phyloP scores from a whole-genome alignment of 2,888 invertebrate genomes.

The Eucera pruinosa region DNA sequence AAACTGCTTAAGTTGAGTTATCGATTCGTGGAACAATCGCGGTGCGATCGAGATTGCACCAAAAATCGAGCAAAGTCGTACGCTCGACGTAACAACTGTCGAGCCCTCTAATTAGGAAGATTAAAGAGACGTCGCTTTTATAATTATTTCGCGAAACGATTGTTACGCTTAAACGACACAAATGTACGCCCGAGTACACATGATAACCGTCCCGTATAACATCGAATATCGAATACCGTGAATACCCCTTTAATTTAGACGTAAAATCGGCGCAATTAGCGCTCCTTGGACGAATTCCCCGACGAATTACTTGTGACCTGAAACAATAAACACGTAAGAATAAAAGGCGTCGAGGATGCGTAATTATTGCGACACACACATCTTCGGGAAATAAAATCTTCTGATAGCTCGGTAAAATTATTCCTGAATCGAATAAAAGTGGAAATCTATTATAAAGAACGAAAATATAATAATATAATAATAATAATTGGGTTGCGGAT shows the following conservation, averaged over 20 bases:
- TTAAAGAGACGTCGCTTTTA: constrained; percentile 13
- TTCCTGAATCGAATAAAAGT: no score
- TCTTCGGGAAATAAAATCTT: no score
- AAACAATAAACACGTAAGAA: constrained; percentile 42
- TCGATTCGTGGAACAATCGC: not conserved
- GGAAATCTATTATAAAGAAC: no score
- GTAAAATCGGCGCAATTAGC: no score
- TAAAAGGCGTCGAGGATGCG: not conserved
- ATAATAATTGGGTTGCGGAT: no score
- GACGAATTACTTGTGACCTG: constrained; percentile 46
- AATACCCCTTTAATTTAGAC: constrained; percentile 30
- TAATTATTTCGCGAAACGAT: constrained; percentile 21
- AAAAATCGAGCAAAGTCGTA: constrained; percentile 15
- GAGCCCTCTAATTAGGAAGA: constrained; percentile 28
- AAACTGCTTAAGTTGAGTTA: not conserved
- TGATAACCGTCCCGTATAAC: constrained; percentile 29
- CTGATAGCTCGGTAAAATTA: no score
- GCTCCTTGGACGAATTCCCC: constrained; percentile 35
- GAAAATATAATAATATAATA: no score
- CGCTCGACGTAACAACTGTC: not conserved
- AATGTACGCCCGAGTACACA: constrained; percentile 13
- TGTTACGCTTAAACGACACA: constrained; percentile 19
- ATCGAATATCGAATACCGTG: constrained; percentile 43
- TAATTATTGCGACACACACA: no score
- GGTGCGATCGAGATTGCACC: not conserved